Conservation (phyloP, 2,888 invertebrate species). For the Torymus tubicola region DNA sequence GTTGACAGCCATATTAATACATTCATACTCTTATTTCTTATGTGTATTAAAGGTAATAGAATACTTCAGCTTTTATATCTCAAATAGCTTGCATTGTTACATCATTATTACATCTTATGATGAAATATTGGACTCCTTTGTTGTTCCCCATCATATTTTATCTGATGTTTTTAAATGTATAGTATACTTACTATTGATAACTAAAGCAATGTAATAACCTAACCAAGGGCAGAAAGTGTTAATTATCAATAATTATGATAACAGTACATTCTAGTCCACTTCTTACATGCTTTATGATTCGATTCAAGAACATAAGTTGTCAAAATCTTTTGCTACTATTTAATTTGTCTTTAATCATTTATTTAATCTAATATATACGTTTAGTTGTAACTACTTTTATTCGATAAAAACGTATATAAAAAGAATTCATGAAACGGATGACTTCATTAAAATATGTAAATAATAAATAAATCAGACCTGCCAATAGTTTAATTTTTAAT, state of each 20-base stretch:
- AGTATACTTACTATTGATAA: too few relatives aligned
- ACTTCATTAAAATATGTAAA: too few relatives aligned
- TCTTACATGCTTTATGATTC: background rate
- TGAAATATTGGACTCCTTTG: constrained; percentile 31
- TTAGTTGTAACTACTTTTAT: too few relatives aligned
- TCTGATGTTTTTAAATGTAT: too few relatives aligned
- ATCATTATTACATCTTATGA: constrained; percentile 36
- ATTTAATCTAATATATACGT: too few relatives aligned
- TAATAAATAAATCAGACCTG: too few relatives aligned
- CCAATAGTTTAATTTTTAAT: too few relatives aligned
- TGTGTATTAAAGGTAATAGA: too few relatives aligned
- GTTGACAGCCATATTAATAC: background rate
- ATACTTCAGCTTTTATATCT: background rate
- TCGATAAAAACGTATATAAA: too few relatives aligned
- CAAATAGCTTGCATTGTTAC: constrained; percentile 1
- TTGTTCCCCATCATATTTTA: background rate
- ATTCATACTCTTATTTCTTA: background rate
- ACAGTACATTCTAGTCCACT: background rate
- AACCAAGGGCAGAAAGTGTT: background rate
- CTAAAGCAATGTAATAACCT: background rate
- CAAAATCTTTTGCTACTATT: background rate
- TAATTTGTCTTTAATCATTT: background rate
- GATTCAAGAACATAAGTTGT: background rate
- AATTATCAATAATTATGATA: constrained; percentile 39
- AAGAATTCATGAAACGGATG: too few relatives aligned